Conservation (phyloP, 2,797 vertebrate genomes). For the Meriones psammophilus region DNA sequence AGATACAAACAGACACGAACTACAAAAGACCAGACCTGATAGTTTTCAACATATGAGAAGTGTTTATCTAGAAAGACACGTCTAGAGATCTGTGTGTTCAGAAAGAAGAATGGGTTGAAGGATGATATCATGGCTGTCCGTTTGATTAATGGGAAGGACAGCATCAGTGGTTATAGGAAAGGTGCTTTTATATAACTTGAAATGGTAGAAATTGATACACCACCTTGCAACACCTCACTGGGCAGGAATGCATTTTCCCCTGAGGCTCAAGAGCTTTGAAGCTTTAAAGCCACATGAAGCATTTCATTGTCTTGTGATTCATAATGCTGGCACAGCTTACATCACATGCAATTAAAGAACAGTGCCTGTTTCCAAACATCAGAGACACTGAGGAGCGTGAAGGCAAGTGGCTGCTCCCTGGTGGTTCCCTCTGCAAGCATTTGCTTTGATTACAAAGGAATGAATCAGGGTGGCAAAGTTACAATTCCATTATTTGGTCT, state of each 20-base stretch:
- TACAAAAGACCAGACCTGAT: conserved; percentile 39
- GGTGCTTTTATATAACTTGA: conserved; percentile 68
- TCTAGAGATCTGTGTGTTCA: not conserved
- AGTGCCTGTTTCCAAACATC: conserved; percentile 38
- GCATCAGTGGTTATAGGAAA: conserved; percentile 51
- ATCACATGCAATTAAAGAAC: conserved; percentile 71
- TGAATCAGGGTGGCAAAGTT: not conserved
- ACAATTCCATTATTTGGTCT: conserved; percentile 50
- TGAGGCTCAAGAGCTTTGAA: conserved; percentile 72
- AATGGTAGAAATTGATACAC: conserved; percentile 72
- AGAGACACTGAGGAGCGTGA: not conserved
- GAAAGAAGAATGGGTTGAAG: conserved; percentile 49
- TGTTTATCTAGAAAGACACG: conserved; percentile 53
- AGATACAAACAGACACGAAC: not conserved
- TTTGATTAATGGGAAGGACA: conserved; percentile 54
- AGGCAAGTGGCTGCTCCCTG: not conserved
- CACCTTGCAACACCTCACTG: conserved; percentile 69
- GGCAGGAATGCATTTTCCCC: conserved; percentile 79
- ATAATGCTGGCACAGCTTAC: conserved; percentile 64
- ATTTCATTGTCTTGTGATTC: conserved; percentile 82
- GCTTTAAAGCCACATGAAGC: conserved; percentile 78
- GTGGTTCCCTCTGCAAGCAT: not conserved
- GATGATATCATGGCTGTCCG: not conserved
- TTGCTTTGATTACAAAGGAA: conserved; percentile 61
- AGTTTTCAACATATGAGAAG: conserved; percentile 31